Conservation (phyloP, 1,140 invertebrate species). For the Zaprionus taronus region DNA sequence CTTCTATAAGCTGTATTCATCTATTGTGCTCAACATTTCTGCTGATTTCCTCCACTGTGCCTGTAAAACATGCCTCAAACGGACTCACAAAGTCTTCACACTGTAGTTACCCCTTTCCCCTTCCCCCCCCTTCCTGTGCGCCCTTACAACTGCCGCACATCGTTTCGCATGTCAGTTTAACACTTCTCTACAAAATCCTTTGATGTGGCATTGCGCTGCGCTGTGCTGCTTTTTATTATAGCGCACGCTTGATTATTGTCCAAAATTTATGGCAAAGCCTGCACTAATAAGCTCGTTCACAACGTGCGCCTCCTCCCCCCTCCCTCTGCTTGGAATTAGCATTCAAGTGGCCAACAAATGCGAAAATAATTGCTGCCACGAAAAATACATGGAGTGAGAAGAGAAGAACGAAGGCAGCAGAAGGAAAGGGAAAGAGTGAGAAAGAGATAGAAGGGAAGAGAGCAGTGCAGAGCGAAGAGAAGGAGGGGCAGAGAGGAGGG, state of each 20-base stretch:
- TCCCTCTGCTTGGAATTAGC: constrained; percentile 53
- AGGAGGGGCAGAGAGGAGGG: constrained; percentile 14
- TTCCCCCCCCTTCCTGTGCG: not conserved
- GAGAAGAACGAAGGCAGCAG: too few species aligned
- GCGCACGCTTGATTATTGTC: constrained; percentile 69
- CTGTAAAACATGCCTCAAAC: not conserved
- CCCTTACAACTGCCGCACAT: constrained; percentile 21
- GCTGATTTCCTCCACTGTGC: not conserved
- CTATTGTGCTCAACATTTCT: too few species aligned
- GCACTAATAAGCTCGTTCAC: constrained; percentile 77
- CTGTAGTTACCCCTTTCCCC: not conserved
- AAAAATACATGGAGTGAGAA: constrained; percentile 37
- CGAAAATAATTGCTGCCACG: constrained; percentile 77
- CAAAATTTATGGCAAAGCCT: constrained; percentile 76
- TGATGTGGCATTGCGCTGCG: constrained; percentile 53
- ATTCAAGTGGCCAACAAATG: constrained; percentile 81
- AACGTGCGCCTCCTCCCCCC: constrained; percentile 17
- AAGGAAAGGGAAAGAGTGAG: not conserved
- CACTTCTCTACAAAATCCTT: constrained; percentile 72
- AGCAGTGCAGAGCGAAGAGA: not conserved
- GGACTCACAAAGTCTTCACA: not conserved
- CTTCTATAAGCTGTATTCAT: too few species aligned
- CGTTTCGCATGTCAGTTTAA: constrained; percentile 79
- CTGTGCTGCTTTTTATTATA: constrained; percentile 50
- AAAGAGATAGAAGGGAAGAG: not conserved